Conservation (phyloP, 2,113 vertebrate species). For the Bothrops jararaca region DNA sequence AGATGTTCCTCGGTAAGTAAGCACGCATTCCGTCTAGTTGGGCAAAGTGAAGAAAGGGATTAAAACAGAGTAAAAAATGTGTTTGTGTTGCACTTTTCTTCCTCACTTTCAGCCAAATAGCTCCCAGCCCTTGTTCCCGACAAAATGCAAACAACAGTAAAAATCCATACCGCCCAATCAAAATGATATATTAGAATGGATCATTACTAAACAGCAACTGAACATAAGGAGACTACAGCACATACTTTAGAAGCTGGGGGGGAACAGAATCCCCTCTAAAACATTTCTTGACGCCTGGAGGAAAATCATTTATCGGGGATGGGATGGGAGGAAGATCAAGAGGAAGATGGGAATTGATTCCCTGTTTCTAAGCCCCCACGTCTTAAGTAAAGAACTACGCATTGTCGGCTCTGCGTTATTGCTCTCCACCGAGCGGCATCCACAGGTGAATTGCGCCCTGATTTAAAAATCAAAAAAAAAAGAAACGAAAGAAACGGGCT, state of each 20-base stretch:
- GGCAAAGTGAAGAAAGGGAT: neutral
- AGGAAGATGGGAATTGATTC: neutral
- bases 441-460: neutral
- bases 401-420: neutral
- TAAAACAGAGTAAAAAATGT: neutral
- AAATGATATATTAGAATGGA: neutral
- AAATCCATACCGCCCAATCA: neutral
- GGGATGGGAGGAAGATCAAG: neutral
- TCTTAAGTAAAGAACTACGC: neutral
- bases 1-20: neutral
- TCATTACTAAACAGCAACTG: neutral
- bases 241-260: neutral
- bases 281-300: neutral
- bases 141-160: neutral
- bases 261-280: neutral
- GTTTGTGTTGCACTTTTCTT: neutral
- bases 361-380: neutral
- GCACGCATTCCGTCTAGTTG: neutral
- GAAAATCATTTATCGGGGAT: neutral
- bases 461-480: neutral
- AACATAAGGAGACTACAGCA: neutral
- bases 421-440: neutral
- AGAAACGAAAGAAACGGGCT: neutral
- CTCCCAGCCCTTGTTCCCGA: neutral
- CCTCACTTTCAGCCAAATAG: neutral